Evolutionary conservation across 2,797 vertebrate species (phyloP), one percentile per base, ranked within the genome.

Genomic region (Bradypodion pumilum): DNA sequence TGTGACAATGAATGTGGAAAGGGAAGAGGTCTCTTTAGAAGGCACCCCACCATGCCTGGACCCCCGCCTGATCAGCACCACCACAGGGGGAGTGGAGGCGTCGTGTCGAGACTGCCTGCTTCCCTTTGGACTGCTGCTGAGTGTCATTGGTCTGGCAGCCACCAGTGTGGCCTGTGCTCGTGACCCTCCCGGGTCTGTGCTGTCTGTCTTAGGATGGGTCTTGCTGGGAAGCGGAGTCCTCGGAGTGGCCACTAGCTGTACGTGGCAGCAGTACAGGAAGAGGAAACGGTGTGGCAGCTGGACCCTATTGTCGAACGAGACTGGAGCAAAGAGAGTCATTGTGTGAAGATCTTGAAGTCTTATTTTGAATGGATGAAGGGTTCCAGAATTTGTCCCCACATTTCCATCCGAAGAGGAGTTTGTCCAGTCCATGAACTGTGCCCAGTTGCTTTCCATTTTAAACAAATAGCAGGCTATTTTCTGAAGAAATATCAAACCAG

Each of bases 21-120:
- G 63, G 68, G 83, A 87, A 80, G 85, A 80, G 35, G 76, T 79
- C 72, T 40, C 46, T 35, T 21, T 83, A 81, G 82, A 78, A 32
- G 5, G 40, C 63, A 56, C 49, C 2, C 10, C 8, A 6, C 35
- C 60, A 6, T 35, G 19, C 42, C 65, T 77, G 21, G 69, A 87
- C 15, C 88, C 86, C 44, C 86, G 82, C 46, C 66, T 90, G 32
- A 13, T 91, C 23, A 90, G 90, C 52, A 90, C 86, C 1, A 84
- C 85, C 8, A 91, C 90, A 0, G 90, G 90, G 3, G 89, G 89
- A 1, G 12, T 86, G 21, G 90, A 91, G 32, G 80, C 80, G 65
- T 91, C 90, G 1, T 91, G 89, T 27, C 84, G 73, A 25, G 86
- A 63, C 46, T 91, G 90, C 82, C 16, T 91, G 68, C 82, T 90